phyloP scores from a whole-genome alignment of 2,113 vertebrate species.

The human (Homo sapiens) region DNA sequence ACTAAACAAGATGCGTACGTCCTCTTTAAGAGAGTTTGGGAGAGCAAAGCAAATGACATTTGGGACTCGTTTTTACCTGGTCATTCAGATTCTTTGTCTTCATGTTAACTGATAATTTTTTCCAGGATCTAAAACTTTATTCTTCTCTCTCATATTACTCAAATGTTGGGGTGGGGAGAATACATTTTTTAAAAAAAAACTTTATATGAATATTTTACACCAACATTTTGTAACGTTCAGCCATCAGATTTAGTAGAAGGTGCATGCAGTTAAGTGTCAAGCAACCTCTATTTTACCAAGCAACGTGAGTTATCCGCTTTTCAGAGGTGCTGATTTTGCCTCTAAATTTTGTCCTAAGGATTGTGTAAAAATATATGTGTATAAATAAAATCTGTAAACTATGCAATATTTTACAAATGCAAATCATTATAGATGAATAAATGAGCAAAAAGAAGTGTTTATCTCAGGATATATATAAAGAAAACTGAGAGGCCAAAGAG shows the following conservation, averaged over 20 bases:
- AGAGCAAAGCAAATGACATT: neutral
- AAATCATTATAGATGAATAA: neutral
- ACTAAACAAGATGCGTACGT: neutral
- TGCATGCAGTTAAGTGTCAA: neutral
- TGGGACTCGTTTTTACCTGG: neutral
- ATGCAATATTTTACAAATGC: neutral
- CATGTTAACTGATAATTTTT: neutral
- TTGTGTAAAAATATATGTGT: neutral
- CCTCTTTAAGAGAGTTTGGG: neutral
- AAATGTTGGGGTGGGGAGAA: neutral
- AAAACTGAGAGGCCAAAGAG: neutral
- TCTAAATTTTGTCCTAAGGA: neutral
- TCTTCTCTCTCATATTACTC: neutral
- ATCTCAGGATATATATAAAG: neutral
- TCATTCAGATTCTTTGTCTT: neutral
- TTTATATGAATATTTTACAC: neutral
- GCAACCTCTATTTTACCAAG: neutral
- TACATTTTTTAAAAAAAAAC: neutral
- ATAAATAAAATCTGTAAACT: neutral
- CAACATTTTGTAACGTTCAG: neutral
- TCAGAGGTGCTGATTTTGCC: neutral
- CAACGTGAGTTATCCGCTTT: neutral
- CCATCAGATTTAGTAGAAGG: neutral
- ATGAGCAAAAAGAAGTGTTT: conserved; percentile 1
- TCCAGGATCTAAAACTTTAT: neutral